Percentiles rank a stretch among this genome's conserved stretches.
phyloP scores from a whole-genome alignment of 2,113 vertebrate species.

The Sylvietta virens region DNA sequence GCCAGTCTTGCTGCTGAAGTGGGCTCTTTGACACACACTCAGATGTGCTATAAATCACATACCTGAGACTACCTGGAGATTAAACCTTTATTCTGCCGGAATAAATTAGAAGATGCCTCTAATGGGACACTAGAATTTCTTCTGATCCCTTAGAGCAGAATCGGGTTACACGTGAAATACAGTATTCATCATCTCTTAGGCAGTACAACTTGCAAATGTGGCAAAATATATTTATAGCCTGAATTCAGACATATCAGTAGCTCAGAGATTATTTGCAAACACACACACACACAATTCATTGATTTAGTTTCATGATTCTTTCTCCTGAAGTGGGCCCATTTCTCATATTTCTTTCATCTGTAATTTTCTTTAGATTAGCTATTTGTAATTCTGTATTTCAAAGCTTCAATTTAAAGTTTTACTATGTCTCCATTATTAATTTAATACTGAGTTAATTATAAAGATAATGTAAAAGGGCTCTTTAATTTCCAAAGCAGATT shows the following conservation, averaged over 20 bases:
- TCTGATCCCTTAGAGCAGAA: neutral
- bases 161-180: neutral
- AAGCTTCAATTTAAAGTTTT: neutral
- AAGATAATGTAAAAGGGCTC: neutral
- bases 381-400: slow-evolving; percentile 19
- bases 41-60: neutral
- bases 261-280: neutral
- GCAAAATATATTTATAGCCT: neutral
- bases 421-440: slow-evolving; percentile 5
- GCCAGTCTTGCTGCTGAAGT: neutral
- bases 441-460: slow-evolving; percentile 35
- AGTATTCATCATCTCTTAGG: neutral
- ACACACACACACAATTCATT: neutral
- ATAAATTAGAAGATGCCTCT: neutral
- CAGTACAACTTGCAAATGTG: neutral
- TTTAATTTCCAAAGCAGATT: slow-evolving; percentile 34
- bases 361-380: slow-evolving; percentile 23
- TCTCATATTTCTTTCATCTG: neutral
- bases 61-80: neutral
- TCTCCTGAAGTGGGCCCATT: neutral
- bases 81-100: neutral
- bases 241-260: neutral
- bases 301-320: neutral
- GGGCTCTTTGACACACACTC: neutral
- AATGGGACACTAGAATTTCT: neutral